Percentiles rank a stretch among this genome's conserved stretches.
phyloP scores from a whole-genome alignment of 2,113 vertebrate species.

The Edolisoma coerulescens region DNA sequence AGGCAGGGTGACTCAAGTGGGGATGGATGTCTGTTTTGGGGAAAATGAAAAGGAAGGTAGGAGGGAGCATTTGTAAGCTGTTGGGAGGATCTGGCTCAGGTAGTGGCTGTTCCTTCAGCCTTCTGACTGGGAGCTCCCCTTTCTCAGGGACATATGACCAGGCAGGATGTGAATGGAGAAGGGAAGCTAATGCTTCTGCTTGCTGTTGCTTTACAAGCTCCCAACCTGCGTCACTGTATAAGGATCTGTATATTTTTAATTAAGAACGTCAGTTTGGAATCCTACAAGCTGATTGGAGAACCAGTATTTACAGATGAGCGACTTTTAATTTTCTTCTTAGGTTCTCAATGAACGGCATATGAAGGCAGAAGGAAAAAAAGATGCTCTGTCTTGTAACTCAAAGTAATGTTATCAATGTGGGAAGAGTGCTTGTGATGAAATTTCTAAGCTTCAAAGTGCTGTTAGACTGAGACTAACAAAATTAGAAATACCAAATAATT shows the following conservation, averaged over 20 bases:
- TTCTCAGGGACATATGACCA: background rate
- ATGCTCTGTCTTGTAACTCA: background rate
- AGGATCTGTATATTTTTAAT: slow-evolving; percentile 16
- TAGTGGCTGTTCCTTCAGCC: background rate
- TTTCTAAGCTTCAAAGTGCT: background rate
- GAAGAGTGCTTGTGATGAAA: background rate
- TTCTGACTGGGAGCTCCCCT: background rate
- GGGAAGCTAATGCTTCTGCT: background rate
- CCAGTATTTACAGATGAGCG: background rate
- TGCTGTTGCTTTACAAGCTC: background rate
- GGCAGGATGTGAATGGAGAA: background rate
- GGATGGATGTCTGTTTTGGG: background rate
- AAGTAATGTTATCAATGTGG: background rate
- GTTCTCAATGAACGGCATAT: background rate
- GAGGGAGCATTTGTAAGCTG: background rate
- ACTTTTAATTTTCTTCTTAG: background rate
- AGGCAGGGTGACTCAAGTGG: background rate
- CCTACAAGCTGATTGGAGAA: slow-evolving; percentile 12
- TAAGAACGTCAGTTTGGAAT: slow-evolving; percentile 23
- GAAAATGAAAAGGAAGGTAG: background rate
- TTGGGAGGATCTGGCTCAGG: background rate
- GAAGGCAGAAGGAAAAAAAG: background rate
- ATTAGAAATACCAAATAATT: background rate
- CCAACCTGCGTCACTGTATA: background rate
- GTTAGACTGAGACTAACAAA: background rate